Percentiles rank a stretch among this genome's conserved stretches.
These are phyloP conservation scores for Rhingia campestris DNA, from an alignment of 2,888 invertebrate species.

Conservation along the genomic window DNA sequence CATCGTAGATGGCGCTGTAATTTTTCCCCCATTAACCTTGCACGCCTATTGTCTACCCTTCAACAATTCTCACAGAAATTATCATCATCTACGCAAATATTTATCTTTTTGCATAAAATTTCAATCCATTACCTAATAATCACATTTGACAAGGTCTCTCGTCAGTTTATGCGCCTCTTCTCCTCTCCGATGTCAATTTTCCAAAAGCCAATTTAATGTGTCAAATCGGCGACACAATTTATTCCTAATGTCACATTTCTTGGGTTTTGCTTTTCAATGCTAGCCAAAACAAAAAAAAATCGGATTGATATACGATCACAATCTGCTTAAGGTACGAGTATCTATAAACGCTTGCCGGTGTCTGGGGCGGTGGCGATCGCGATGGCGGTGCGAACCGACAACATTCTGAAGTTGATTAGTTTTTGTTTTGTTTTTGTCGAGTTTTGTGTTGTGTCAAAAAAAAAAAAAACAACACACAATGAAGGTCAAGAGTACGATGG, in stretches of 20 bases:
- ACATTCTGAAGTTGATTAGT: slow-evolving; percentile 36
- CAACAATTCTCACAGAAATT: no score
- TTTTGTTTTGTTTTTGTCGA: slow-evolving; percentile 4
- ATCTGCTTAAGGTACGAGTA: background rate
- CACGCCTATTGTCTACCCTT: no score
- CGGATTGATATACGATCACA: background rate
- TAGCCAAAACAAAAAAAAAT: background rate
- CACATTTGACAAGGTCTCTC: slow-evolving; percentile 19
- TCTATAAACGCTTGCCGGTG: background rate
- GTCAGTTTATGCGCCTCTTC: background rate
- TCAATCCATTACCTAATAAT: slow-evolving; percentile 16
- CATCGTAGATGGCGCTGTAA: no score
- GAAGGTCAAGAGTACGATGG: slow-evolving; percentile 50
- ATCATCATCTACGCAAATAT: background rate
- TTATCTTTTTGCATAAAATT: slow-evolving; percentile 15
- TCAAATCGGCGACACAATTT: slow-evolving; percentile 18
- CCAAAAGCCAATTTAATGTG: slow-evolving; percentile 1
- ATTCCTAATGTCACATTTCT: slow-evolving; percentile 18
- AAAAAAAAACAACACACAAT: background rate
- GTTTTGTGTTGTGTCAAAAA: slow-evolving; percentile 4
- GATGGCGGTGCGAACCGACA: background rate
- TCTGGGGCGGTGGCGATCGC: background rate
- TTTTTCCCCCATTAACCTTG: no score
- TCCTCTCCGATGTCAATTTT: background rate
- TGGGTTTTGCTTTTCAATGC: slow-evolving; percentile 3